Evolutionary conservation across 2,888 invertebrate genomes (phyloP).

Genomic region (Netelia fuscicornis): DNA sequence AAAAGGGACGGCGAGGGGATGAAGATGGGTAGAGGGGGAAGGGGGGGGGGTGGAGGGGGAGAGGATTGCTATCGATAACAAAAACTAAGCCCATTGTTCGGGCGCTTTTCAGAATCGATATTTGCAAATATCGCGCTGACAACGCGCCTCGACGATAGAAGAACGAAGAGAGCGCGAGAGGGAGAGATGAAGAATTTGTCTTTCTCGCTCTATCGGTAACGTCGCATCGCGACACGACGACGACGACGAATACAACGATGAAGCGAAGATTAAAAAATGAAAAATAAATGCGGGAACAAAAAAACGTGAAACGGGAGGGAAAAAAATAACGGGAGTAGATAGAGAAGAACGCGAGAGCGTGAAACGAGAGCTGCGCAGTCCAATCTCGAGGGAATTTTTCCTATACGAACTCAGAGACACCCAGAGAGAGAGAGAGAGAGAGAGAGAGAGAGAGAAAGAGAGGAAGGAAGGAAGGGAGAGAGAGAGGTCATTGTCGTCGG

Average conservation of each 20-base stretch:
- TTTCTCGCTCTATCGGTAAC: slow-evolving; percentile 54
- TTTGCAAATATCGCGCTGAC: slow-evolving; percentile 81
- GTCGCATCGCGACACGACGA: slow-evolving; percentile 56
- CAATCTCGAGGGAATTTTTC: slow-evolving; percentile 63
- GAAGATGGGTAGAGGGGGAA: slow-evolving; percentile 56
- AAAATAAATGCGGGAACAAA: slow-evolving; percentile 40
- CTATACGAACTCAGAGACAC: neutral
- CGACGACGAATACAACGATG: slow-evolving; percentile 61
- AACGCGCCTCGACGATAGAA: slow-evolving; percentile 56
- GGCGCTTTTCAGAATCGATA: slow-evolving; percentile 84
- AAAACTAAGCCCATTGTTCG: slow-evolving; percentile 84
- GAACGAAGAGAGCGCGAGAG: neutral
- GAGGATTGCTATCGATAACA: slow-evolving; percentile 80
- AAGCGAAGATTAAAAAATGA: slow-evolving; percentile 62
- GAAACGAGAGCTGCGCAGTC: slow-evolving; percentile 66
- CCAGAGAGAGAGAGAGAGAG: slow-evolving; percentile 37
- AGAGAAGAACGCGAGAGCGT: slow-evolving; percentile 64
- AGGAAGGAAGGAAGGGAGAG: slow-evolving; percentile 47
- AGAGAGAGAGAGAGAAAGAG: slow-evolving; percentile 59
- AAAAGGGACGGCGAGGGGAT: slow-evolving; percentile 62
- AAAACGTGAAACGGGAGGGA: slow-evolving; percentile 10
- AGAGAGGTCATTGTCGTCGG: slow-evolving; percentile 68
- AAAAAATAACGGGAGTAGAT: slow-evolving; percentile 49
- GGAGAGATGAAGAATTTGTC: slow-evolving; percentile 6
- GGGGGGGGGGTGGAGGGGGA: slow-evolving; percentile 55